Conservation (phyloP, 2,113 vertebrate species). For the Tetrao urogallus region DNA sequence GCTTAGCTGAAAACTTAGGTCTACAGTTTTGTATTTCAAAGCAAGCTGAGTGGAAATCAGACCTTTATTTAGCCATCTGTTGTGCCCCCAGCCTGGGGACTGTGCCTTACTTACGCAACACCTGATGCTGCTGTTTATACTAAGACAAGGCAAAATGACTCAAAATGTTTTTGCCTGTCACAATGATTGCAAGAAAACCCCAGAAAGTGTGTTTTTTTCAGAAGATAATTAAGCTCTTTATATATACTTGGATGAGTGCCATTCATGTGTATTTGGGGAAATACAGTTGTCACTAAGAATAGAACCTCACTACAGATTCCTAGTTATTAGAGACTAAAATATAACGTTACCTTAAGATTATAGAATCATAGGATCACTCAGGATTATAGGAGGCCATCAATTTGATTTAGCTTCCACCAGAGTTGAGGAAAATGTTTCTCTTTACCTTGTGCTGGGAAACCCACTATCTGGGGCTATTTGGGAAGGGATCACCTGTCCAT, state of each 20-base stretch:
- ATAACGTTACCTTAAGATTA: neutral
- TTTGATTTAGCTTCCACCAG: neutral
- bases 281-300: neutral
- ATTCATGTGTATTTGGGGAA: neutral
- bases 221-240: neutral
- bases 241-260: neutral
- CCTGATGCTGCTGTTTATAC: neutral
- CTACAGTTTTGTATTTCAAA: neutral
- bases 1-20: neutral
- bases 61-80: neutral
- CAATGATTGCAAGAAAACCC: neutral
- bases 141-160: neutral
- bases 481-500: neutral
- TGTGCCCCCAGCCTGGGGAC: neutral
- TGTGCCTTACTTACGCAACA: fast-evolving
- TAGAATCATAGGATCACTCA: neutral
- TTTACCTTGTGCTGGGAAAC: neutral
- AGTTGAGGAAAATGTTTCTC: neutral
- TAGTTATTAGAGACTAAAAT: neutral
- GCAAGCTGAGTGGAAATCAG: neutral
- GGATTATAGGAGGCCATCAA: neutral
- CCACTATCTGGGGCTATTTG: neutral
- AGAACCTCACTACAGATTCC: neutral
- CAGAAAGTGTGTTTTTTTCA: neutral
- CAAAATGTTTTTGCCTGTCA: neutral